phyloP scores from a whole-genome alignment of 23 tunicate species.

The Phallusia fumigata region DNA sequence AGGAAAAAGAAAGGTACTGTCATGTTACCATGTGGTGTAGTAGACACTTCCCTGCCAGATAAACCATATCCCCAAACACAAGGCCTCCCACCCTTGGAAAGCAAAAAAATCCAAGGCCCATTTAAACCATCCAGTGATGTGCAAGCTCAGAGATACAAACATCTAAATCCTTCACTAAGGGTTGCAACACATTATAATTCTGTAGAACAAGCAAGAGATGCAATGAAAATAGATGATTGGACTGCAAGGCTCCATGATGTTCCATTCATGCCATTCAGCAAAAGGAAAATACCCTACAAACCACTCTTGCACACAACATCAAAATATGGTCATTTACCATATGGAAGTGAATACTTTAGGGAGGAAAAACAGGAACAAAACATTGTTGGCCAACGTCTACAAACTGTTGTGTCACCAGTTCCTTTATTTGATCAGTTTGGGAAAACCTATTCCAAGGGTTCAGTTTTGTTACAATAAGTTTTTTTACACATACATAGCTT shows the following conservation, averaged over 20 bases:
- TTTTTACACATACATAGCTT: neutral
- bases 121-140: constrained; percentile 63
- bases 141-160: constrained; percentile 59
- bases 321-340: constrained; percentile 49
- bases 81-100: constrained; percentile 40
- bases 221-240: constrained; percentile 58
- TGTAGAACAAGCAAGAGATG: constrained; percentile 42
- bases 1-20: neutral
- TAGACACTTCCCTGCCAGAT: constrained; percentile 22
- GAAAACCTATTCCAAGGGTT: constrained; percentile 78
- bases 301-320: constrained; percentile 66
- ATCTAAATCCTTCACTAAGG: constrained; percentile 68
- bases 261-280: constrained; percentile 65
- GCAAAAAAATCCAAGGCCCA: constrained; percentile 73
- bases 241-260: constrained; percentile 48
- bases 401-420: constrained; percentile 77
- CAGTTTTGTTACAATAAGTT: constrained; percentile 57
- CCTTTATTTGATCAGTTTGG: constrained; percentile 76
- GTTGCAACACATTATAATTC: constrained; percentile 63
- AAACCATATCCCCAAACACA: constrained; percentile 40
- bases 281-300: constrained; percentile 34
- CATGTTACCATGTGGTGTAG: constrained; percentile 12
- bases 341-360: constrained; percentile 56
- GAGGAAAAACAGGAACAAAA: constrained; percentile 41
- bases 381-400: constrained; percentile 43